Conservation (phyloP, 53 echinoderm and acorn worm species). For the Holothuria leucospilota region DNA sequence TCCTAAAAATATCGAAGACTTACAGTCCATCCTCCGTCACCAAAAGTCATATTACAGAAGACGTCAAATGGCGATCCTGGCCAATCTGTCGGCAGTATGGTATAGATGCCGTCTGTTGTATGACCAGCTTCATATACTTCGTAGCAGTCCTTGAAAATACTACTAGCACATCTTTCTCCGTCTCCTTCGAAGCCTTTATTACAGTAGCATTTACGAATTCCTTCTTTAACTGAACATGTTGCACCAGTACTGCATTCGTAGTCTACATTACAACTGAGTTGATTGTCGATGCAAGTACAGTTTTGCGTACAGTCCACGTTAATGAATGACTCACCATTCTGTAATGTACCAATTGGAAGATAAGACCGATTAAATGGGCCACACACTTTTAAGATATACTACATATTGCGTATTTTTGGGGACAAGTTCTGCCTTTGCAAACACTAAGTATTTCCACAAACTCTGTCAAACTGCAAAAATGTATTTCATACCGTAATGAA, state of each 20-base stretch:
- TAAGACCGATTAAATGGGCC: too few relatives aligned
- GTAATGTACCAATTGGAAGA: not conserved
- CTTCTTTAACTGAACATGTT: slow-evolving; percentile 8
- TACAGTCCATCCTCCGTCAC: too few relatives aligned
- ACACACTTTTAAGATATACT: too few relatives aligned
- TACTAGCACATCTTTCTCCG: not conserved
- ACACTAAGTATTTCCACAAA: too few relatives aligned
- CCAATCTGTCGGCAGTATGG: not conserved
- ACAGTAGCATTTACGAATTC: slow-evolving; percentile 11
- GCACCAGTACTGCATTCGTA: not conserved
- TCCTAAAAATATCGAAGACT: not conserved
- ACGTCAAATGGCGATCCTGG: not conserved
- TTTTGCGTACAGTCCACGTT: slow-evolving; percentile 3
- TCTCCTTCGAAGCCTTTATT: slow-evolving; percentile 10
- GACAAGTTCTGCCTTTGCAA: too few relatives aligned
- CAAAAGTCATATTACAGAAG: slow-evolving; percentile 5
- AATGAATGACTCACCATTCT: slow-evolving; percentile 20
- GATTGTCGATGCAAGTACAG: slow-evolving; percentile 10
- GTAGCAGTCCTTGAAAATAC: not conserved
- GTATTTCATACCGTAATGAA: too few relatives aligned
- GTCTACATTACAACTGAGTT: not conserved
- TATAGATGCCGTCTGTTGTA: not conserved
- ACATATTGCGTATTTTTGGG: too few relatives aligned
- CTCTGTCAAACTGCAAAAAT: too few relatives aligned
- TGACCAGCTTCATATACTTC: not conserved